A percentile compares a stretch with the other conserved stretches of the same genome.
Conservation (phyloP, 2,113 vertebrate species). For the Orthonyx spaldingii region DNA sequence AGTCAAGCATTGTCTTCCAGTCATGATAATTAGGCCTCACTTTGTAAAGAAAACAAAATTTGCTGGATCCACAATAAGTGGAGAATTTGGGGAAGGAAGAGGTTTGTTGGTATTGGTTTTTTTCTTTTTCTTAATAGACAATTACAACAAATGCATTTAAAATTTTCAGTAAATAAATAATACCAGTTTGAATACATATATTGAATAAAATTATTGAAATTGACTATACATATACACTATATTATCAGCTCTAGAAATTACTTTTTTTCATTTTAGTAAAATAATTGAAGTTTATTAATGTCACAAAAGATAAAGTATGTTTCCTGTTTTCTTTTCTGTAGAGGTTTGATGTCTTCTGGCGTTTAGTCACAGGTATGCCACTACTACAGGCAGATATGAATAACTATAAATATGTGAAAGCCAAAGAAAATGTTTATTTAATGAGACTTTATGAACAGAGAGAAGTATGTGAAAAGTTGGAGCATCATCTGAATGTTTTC, state of each 20-base stretch:
- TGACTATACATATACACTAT: background rate
- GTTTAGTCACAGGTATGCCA: background rate
- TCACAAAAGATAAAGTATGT: background rate
- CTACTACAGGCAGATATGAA: background rate
- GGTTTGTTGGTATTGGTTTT: accelerated
- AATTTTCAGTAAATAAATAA: background rate
- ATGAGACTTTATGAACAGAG: background rate
- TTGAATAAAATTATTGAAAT: background rate
- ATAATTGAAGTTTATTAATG: background rate
- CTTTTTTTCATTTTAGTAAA: background rate
- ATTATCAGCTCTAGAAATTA: background rate
- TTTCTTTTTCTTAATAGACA: background rate
- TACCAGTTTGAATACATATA: background rate
- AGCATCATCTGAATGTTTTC: background rate
- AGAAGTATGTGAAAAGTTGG: background rate
- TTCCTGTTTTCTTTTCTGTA: background rate
- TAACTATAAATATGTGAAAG: background rate
- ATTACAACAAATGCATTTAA: background rate
- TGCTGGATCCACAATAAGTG: background rate
- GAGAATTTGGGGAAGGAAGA: background rate
- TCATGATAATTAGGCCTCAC: background rate
- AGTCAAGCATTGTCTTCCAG: background rate
- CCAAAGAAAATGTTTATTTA: background rate
- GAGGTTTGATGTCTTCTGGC: background rate
- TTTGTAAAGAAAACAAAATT: background rate